Evolutionary conservation across 2,113 vertebrate species (phyloP), one percentile per base, ranked within the genome.

Genomic region (Ammodytes marinus): DNA sequence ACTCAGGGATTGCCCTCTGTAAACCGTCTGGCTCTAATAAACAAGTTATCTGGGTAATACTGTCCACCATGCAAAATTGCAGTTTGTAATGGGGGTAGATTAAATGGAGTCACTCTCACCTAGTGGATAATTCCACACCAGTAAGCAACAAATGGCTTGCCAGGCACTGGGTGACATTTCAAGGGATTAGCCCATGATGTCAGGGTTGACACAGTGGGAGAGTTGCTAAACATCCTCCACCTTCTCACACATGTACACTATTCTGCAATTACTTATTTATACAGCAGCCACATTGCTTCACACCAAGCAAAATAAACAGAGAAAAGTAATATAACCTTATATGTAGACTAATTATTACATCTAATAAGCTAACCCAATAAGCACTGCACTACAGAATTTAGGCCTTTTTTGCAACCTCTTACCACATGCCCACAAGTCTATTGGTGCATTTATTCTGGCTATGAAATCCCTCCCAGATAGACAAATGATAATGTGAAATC

Each of bases 101-200:
- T 94, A 93, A 88, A 91, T 85, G 78, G 83, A 91, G 85, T 91
- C 91, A 85, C 79, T 89, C 88, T 92, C 89, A 91, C 90, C 91
- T 91, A 85, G 79, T 91, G 85, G 88, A 74, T 88, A 91, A 93
- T 88, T 91, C 88, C 86, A 88, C 91, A 91, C 84, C 90, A 88
- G 89, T 93, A 91, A 89, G 92, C 92, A 92, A 91, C 90, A 86
- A 88, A 90, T 88, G 85, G 59, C 79, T 90, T 89, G 69, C 73
- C 81, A 77, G 83, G 88, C 83, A 90, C 74, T 86, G 75, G 74
- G 81, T 91, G 91, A 91, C 87, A 91, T 93, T 92, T 92, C 85
- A 59, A 39, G 80, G 91, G 91, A 93, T 94, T 92, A 92, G 73
- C 86, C 82, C 55, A 52, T 69, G 83, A 83, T 87, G 88, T 83